Conservation (phyloP, 2,888 invertebrate genomes). For the Tetramorium bicarinatum region DNA sequence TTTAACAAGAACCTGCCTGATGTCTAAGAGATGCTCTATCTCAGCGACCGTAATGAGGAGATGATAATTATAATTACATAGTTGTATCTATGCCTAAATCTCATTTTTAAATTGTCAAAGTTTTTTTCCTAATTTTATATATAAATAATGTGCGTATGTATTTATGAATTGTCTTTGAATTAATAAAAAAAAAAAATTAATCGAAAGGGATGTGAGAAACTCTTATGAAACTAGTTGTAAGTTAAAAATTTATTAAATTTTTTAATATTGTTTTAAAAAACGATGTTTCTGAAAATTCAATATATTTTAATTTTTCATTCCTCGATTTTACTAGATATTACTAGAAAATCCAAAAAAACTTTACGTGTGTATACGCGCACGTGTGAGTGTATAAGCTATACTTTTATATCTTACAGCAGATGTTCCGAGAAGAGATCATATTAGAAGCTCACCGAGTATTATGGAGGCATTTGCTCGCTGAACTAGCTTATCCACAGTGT, state of each 20-base stretch:
- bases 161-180: not conserved
- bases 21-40: not conserved
- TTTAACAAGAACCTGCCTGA: not conserved
- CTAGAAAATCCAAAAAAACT: not conserved
- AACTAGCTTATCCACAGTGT: slow-evolving; percentile 98
- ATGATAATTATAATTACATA: not conserved
- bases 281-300: not conserved
- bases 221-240: not conserved
- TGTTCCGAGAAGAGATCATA: not conserved
- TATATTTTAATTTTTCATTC: not conserved
- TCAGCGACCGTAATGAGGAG: not conserved
- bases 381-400: not conserved
- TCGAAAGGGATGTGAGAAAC: too few species aligned
- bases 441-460: slow-evolving; percentile 88
- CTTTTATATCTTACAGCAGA: not conserved
- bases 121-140: not conserved
- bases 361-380: not conserved
- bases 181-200: not conserved
- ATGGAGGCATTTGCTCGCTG: slow-evolving; percentile 98
- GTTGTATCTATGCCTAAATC: not conserved
- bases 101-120: not conserved
- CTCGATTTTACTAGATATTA: not conserved
- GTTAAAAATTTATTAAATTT: not conserved
- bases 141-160: not conserved
- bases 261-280: not conserved